Evolutionary conservation across 2,888 invertebrate genomes (phyloP).

Genomic region (Spisula subtruncata): DNA sequence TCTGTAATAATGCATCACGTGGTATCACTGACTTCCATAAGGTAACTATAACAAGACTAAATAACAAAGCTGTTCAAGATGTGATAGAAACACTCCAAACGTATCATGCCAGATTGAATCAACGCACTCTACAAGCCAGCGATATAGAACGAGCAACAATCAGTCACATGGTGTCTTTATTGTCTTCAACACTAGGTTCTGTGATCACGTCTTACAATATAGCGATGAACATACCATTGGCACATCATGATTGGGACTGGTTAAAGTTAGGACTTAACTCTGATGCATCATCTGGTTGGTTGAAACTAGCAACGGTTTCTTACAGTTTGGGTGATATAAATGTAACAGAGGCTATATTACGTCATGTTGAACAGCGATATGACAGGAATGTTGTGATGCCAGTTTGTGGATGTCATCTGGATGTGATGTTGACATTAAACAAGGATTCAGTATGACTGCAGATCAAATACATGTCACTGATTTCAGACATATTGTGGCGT

Average conservation of each 20-base stretch:
- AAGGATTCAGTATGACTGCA: not conserved
- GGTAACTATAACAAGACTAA: not conserved
- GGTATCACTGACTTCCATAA: not conserved
- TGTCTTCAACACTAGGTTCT: not conserved
- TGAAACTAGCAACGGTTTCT: constrained; percentile 8
- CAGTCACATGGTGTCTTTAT: not conserved
- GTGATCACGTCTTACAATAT: not conserved
- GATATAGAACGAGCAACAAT: not conserved
- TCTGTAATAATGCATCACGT: not conserved
- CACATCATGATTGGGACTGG: not conserved
- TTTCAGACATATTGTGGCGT: not conserved
- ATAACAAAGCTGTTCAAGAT: not conserved
- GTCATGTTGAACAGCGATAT: not conserved
- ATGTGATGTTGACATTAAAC: too few relatives aligned
- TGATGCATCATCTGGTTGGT: not conserved
- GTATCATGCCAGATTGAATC: not conserved
- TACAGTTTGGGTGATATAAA: constrained; percentile 2
- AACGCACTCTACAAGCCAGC: not conserved
- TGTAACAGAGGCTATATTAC: not conserved
- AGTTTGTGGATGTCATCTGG: not conserved
- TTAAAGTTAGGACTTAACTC: not conserved
- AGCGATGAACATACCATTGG: not conserved
- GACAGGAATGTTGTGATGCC: not conserved
- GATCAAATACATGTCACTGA: not conserved
- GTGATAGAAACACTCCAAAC: not conserved